phyloP scores from a whole-genome alignment of 2,888 invertebrate species.

The Hoplodrina blanda region DNA sequence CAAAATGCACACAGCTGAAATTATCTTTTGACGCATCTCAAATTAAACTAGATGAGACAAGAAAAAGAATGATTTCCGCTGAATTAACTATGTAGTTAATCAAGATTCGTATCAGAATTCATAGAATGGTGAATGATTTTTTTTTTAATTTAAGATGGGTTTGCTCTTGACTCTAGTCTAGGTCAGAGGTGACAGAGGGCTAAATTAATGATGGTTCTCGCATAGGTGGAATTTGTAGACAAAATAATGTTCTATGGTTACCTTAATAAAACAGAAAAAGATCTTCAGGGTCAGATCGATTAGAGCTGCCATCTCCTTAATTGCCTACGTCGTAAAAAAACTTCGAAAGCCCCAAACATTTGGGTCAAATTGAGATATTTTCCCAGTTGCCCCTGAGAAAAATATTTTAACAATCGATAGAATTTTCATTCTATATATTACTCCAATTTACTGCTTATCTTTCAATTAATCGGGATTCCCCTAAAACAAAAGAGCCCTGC shows the following conservation, averaged over 20 bases:
- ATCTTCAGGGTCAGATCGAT: not conserved
- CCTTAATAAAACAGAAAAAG: constrained; percentile 70
- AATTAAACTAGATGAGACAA: constrained; percentile 14
- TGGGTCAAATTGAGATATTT: no score
- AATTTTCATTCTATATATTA: no score
- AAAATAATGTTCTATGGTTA: constrained; percentile 69
- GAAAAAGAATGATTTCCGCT: constrained; percentile 23
- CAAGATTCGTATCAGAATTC: constrained; percentile 44
- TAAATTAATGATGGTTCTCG: constrained; percentile 66
- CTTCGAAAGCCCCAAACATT: no score
- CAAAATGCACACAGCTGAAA: constrained; percentile 13
- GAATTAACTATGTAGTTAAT: constrained; percentile 10
- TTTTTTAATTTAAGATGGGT: no score
- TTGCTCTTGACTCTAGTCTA: no score
- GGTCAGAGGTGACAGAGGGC: no score
- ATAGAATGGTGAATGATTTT: constrained; percentile 48
- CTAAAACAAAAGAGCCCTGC: no score
- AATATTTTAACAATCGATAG: no score
- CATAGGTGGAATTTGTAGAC: constrained; percentile 79
- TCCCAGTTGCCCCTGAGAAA: no score
- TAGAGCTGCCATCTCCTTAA: not conserved
- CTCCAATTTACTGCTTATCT: no score
- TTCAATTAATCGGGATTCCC: no score
- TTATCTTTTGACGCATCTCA: constrained; percentile 2
- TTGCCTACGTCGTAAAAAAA: no score